Evolutionary conservation across 1,140 invertebrate species (phyloP).

Genomic region (Scaptomyza montana): DNA sequence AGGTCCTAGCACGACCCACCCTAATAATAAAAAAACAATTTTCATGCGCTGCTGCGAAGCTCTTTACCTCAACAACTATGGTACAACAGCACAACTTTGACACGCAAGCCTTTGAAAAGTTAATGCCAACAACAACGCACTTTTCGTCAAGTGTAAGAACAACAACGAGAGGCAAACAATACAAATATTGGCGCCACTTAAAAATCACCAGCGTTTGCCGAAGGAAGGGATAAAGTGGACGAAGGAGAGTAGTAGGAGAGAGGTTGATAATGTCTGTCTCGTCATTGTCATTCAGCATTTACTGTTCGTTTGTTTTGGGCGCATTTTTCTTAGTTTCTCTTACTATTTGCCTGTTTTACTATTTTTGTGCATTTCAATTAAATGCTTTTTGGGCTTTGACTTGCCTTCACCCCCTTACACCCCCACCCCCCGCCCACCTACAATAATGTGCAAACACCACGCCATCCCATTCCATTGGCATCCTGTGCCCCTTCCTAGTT

Average conservation of each 20-base stretch:
- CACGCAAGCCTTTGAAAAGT: slow-evolving; percentile 69
- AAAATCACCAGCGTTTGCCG: slow-evolving; percentile 58
- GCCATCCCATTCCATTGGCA: background rate
- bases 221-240: no score
- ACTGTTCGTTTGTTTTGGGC: slow-evolving; percentile 34
- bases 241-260: background rate
- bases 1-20: slow-evolving; percentile 11
- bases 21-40: slow-evolving; percentile 26
- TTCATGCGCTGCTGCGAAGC: slow-evolving; percentile 30
- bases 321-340: slow-evolving; percentile 35
- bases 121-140: slow-evolving; percentile 32
- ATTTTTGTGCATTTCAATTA: slow-evolving; percentile 55
- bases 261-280: slow-evolving; percentile 44
- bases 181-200: slow-evolving; percentile 59
- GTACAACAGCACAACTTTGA: slow-evolving; percentile 46
- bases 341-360: background rate
- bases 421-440: background rate
- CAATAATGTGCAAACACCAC: background rate
- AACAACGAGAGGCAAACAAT: slow-evolving; percentile 45
- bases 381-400: slow-evolving; percentile 57
- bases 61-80: slow-evolving; percentile 10
- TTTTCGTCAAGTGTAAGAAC: slow-evolving; percentile 39
- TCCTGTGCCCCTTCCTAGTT: background rate
- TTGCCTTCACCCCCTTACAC: background rate
- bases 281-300: slow-evolving; percentile 73